Percentiles rank a stretch among this genome's conserved stretches.
phyloP scores from a whole-genome alignment of 2,113 vertebrate species.

The Mormyrus iriodes region DNA sequence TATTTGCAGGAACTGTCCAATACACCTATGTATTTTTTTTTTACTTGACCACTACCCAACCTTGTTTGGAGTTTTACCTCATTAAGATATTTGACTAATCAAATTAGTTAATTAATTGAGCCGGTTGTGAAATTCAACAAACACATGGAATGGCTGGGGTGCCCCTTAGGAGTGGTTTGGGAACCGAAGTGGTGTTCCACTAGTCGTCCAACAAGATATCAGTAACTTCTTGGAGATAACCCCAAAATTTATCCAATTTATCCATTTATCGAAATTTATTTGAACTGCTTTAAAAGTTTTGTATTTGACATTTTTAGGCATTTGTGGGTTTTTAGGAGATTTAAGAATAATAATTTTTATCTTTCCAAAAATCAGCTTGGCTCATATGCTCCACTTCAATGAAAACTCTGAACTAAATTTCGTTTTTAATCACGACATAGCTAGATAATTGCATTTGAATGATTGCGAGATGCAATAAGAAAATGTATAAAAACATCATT shows the following conservation, averaged over 20 bases:
- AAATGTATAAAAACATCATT: slow-evolving; percentile 3
- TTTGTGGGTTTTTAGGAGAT: neutral
- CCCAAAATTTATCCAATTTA: neutral
- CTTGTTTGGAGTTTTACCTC: neutral
- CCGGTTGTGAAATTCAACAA: neutral
- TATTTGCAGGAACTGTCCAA: neutral
- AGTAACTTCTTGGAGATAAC: neutral
- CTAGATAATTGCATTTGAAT: neutral
- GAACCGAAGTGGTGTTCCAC: neutral
- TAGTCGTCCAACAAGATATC: neutral
- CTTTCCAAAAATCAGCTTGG: neutral
- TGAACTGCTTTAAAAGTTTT: neutral
- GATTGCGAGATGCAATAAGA: neutral
- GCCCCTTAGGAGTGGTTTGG: neutral
- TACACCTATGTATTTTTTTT: neutral
- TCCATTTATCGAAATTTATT: neutral
- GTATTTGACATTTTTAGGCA: neutral
- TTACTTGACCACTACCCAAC: neutral
- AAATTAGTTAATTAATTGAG: neutral
- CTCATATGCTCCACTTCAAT: neutral
- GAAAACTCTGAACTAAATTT: neutral
- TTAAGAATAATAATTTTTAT: neutral
- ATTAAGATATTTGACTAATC: neutral
- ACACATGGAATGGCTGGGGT: neutral
- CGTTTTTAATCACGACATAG: neutral